Conservation (phyloP, 2,113 vertebrate genomes). For the Epinephelus moara region DNA sequence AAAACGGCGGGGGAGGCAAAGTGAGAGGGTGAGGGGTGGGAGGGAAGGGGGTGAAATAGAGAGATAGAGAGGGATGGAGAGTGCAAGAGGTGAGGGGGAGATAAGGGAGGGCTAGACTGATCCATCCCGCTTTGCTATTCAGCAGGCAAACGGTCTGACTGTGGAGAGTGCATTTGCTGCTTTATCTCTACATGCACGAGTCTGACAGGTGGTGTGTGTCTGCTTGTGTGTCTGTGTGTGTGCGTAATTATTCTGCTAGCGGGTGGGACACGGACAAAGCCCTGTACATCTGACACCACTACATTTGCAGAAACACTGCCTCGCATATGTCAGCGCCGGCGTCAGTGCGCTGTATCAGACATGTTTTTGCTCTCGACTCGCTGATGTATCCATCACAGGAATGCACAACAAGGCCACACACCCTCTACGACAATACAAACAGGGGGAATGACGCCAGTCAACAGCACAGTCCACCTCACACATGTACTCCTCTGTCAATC, state of each 20-base stretch:
- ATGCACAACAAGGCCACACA: slow-evolving; percentile 7
- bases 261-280: slow-evolving; percentile 54
- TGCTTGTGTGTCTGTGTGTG: slow-evolving; percentile 14
- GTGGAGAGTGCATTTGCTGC: slow-evolving; percentile 52
- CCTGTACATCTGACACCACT: slow-evolving; percentile 49
- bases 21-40: slow-evolving; percentile 7
- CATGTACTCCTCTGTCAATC: slow-evolving; percentile 58
- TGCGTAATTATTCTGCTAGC: slow-evolving; percentile 45
- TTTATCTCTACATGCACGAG: slow-evolving; percentile 59
- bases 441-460: slow-evolving; percentile 19
- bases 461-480: slow-evolving; percentile 41
- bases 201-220: slow-evolving; percentile 53
- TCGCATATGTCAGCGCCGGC: slow-evolving; percentile 39
- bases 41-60: slow-evolving; percentile 1
- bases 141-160: slow-evolving; percentile 57
- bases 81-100: slow-evolving; percentile 66
- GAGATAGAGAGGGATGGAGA: slow-evolving; percentile 49
- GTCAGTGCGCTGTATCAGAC: slow-evolving; percentile 36
- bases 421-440: slow-evolving; percentile 5
- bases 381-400: slow-evolving; percentile 51
- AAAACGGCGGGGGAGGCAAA: slow-evolving; percentile 11
- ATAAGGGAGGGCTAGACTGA: slow-evolving; percentile 60
- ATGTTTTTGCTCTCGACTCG: slow-evolving; percentile 18
- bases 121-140: slow-evolving; percentile 60
- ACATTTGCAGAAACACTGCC: slow-evolving; percentile 25